Base-by-base conservation (phyloP, 2,888 invertebrate species). In the Cryptocephalus moraei region DNA sequence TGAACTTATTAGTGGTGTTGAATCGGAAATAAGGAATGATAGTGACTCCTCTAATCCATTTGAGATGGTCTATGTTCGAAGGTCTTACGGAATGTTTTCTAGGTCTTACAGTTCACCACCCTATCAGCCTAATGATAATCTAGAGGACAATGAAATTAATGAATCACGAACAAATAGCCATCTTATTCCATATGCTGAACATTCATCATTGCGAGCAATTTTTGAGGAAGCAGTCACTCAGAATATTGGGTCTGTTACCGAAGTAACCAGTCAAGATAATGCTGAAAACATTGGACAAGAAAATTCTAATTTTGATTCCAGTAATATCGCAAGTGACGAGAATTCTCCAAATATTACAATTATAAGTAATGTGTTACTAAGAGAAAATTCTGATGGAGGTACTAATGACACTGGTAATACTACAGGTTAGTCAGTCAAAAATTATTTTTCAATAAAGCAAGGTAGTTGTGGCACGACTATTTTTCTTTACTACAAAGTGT, bases 21-120 rank as follows among this genome's bases (percentile, higher is more conserved):
- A 58, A 46, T 57, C 57, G n/a, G 58, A 59, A 47, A 49, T 50
- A 11, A 53, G 56, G 47, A 54, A 45, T 10, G 54, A 56, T 39
- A 58, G 53, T 40, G 56, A 56, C 41, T 56, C 53, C 42, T 55
- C 58, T 1, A 57, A 55, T 49, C 55, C 57, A 11, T 56, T 59
- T 44, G 56, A 56, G 43, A 51, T 56, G 49, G 43, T 52, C 4
- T 43, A 22, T 22, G 22, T 22, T 2, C 22, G 22, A 22, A 22
- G 22, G 6, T 50, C 49, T 8, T 46, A 51, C 31, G 45, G 47
- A 36, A 41, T 51, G 46, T 54, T 51, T 31, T 44, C 50, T 13
- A 47, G 53, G 13, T 49, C 49, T 11, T 9, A 46, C 13, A 41
- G 47, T 47, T 51, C 53, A 40, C 42, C 47, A 11, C 48, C 48